Base-by-base conservation (phyloP, 37 sponge, comb jelly and placozoan species). In the Lycopodina hypogea region DNA sequence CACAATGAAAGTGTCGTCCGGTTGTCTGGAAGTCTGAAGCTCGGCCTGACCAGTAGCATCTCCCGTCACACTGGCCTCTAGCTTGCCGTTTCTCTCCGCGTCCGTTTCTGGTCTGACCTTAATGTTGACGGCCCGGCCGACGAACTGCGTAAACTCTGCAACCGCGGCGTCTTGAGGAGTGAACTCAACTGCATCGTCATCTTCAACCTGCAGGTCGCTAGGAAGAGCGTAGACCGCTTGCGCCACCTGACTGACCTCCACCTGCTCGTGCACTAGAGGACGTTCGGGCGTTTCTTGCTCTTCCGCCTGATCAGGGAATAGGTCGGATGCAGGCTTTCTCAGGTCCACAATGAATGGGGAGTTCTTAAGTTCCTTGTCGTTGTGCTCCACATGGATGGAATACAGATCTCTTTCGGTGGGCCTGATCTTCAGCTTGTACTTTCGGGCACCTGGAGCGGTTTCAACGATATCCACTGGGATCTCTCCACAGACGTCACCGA, bases 331-430 rank as follows among this genome's bases (percentile, higher is more conserved):
- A 6, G 11, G 70, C 1, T 65, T 50, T 61, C 63, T 21, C 35
- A 72, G 42, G 42, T 81, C 64, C 22, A 87, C 76, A 29, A 24
- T 67, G 73, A 84, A 88, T 23, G 89, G 89, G 33, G 70, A 67
- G 14, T 76, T 73, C 61, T 40, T 32, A 2, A 86, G 15, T 39
- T 85, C 87, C 37, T 78, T 65, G 48, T 82, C 53, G 14, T 56
- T 66, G 42, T 42, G 6, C 41, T 39, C 26, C 17, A 66, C 80
- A 78, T 83, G 67, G 11, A 83, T 50, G 30, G 30, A 35, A 70
- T 89, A 83, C 9, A 74, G 32, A 28, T 84, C 89, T 29, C 75
- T 55, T 4, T 42, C 64, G 35, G 77, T 75, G 4, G 84, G 84
- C 22, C 28, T 18, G 24, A 85, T 74, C 17, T 23, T 39, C 29